Evolutionary conservation across 1,140 invertebrate species (phyloP), one percentile per base, ranked within the genome.

Genomic region (Drusus annulatus): DNA sequence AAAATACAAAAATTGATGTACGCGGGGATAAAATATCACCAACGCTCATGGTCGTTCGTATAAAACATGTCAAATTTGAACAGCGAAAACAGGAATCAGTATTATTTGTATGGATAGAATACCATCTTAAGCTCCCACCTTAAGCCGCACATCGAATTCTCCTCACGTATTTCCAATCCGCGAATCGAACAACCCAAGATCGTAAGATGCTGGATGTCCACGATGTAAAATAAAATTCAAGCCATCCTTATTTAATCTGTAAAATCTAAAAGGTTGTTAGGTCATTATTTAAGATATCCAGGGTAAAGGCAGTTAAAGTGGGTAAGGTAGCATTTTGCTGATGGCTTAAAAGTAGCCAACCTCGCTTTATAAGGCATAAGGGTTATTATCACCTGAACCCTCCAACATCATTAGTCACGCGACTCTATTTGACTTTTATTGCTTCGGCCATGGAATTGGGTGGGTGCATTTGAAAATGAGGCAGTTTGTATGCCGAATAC

Each of bases 401-500:
- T 10, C 45, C 28, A 36, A 56, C 19, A 76, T 58, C 62, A 31
- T 68, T 58, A 76, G 77, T 81, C 80, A 81, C 80, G 80, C 80
- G 71, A 81, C 58, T 68, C 52, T 23, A 56, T 45, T 76, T 45
- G 77, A 81, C 25, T 81, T 81, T 81, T 81, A 81, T 76, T 81
- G 63, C 80, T 76, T 54, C 63, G 36, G 56, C 36, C 56, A 28
- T 69, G 60, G 52, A 21, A 62, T 21, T 28, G 69, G 21, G 19
- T 23, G 80, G 76, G 58, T 79, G 80, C 80, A 81, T 79, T 68
- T 76, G 76, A 36, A 76, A 81, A 81, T 79, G 36, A 52, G 77
- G 80, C 73, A 69, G 69, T 81, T 81, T 81, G 36, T 81, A 81
- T 81, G 77, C 80, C 76, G 74, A 76, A 19, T 81, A 58, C 54